A percentile compares a stretch with the other conserved stretches of the same genome.
Evolutionary conservation across 1,140 invertebrate genomes (phyloP).

Genomic region (Meteorus sp.): DNA sequence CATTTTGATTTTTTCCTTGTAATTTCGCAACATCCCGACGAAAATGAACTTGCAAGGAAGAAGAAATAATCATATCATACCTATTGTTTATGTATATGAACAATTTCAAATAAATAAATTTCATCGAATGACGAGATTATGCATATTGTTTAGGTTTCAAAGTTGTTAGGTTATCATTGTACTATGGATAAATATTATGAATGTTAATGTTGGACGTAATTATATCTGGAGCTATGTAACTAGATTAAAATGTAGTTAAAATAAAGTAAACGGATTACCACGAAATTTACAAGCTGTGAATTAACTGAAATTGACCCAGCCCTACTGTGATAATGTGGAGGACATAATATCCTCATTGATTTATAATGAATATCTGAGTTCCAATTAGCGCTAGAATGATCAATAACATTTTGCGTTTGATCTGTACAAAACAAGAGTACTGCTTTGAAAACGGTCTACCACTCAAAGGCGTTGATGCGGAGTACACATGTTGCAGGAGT

Average conservation of each 20-base stretch:
- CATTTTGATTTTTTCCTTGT: too few relatives aligned
- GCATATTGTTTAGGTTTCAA: conserved; percentile 48
- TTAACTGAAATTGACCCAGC: not conserved
- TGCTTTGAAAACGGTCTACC: conserved; percentile 14
- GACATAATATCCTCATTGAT: too few relatives aligned
- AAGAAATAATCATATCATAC: too few relatives aligned
- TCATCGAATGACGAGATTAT: conserved; percentile 28
- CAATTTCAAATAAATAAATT: conserved; percentile 3
- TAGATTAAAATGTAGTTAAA: conserved; percentile 39
- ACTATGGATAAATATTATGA: conserved; percentile 49
- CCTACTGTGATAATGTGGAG: too few relatives aligned
- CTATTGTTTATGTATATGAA: too few relatives aligned
- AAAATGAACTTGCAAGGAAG: too few relatives aligned
- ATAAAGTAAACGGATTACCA: conserved; percentile 38
- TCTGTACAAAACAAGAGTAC: conserved; percentile 34
- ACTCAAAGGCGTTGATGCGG: not conserved
- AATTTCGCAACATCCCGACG: too few relatives aligned
- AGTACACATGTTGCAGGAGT: not conserved
- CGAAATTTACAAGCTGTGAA: not conserved
- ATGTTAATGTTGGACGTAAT: conserved; percentile 58
- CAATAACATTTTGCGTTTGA: not conserved
- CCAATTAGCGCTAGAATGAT: not conserved
- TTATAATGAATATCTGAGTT: not conserved
- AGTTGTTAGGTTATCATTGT: conserved; percentile 52
- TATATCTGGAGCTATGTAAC: conserved; percentile 40